Evolutionary conservation across 2,888 invertebrate genomes (phyloP).

Genomic region (Drosophila multiciliata): DNA sequence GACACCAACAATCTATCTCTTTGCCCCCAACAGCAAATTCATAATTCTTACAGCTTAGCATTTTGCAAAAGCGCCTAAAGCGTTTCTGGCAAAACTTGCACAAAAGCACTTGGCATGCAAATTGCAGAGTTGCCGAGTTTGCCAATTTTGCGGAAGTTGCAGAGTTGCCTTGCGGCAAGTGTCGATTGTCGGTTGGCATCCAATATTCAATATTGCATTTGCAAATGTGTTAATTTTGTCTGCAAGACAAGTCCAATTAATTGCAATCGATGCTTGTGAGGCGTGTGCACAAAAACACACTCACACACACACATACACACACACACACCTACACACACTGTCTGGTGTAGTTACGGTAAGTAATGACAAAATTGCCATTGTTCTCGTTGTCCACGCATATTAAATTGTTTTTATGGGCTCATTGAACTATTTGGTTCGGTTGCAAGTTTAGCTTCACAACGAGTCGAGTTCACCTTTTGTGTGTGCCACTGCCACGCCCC

Average conservation of each 20-base stretch:
- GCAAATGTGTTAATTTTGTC: slow-evolving; percentile 67
- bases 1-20: slow-evolving; percentile 4
- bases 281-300: not conserved
- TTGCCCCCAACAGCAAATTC: slow-evolving; percentile 19
- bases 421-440: slow-evolving; percentile 71
- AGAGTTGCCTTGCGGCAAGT: slow-evolving; percentile 19
- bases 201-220: slow-evolving; percentile 34
- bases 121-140: slow-evolving; percentile 33
- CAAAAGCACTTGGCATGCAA: slow-evolving; percentile 49
- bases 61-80: slow-evolving; percentile 29
- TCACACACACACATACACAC: slow-evolving; percentile 4
- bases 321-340: not conserved
- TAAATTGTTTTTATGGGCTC: slow-evolving; percentile 63
- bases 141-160: slow-evolving; percentile 22
- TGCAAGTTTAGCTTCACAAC: slow-evolving; percentile 44
- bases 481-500: slow-evolving; percentile 15
- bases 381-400: slow-evolving; percentile 57
- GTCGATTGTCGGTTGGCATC: slow-evolving; percentile 45
- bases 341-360: not conserved
- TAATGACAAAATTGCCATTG: not conserved
- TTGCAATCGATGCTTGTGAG: slow-evolving; percentile 48
- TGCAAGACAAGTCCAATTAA: slow-evolving; percentile 69
- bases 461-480: not conserved
- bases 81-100: slow-evolving; percentile 40
- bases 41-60: slow-evolving; percentile 34